These are phyloP conservation scores for Urophycis tenuis DNA, from an alignment of 2,797 vertebrate genomes.

Conservation along the genomic window DNA sequence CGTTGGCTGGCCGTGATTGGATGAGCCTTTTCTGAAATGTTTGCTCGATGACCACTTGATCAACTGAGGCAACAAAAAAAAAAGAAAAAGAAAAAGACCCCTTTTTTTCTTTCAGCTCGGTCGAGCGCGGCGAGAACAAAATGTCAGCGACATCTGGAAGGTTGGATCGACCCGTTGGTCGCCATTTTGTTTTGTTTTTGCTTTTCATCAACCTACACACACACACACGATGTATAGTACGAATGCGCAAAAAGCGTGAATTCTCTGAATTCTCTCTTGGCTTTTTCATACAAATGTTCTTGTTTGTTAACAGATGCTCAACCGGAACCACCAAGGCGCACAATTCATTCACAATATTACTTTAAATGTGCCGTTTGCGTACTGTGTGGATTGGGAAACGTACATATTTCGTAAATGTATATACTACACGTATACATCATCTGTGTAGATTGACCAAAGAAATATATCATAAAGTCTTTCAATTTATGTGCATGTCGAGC, in stretches of 20 bases:
- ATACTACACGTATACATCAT: no score
- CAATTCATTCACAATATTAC: no score
- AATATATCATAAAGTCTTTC: no score
- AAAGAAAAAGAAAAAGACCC: slow-evolving; percentile 7
- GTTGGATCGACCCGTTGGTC: neutral
- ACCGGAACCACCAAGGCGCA: no score
- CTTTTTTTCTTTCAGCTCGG: slow-evolving; percentile 12
- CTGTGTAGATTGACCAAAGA: no score
- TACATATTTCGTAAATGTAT: no score
- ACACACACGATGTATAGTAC: neutral
- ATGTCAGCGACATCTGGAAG: neutral
- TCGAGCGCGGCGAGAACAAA: no score
- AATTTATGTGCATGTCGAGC: no score
- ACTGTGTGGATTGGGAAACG: no score
- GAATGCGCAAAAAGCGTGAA: no score
- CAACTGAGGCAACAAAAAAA: slow-evolving; percentile 5
- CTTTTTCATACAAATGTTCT: neutral
- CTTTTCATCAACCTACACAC: neutral
- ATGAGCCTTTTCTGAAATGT: slow-evolving; percentile 16
- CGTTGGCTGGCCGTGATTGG: slow-evolving; percentile 44
- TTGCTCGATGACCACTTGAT: slow-evolving; percentile 13
- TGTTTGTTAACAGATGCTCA: neutral
- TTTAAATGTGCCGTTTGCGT: no score
- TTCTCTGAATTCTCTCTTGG: neutral
- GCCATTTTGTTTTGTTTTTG: neutral